These are phyloP conservation scores for Acrocephalus arundinaceus DNA, from an alignment of 2,113 vertebrate species.

Conservation along the genomic window DNA sequence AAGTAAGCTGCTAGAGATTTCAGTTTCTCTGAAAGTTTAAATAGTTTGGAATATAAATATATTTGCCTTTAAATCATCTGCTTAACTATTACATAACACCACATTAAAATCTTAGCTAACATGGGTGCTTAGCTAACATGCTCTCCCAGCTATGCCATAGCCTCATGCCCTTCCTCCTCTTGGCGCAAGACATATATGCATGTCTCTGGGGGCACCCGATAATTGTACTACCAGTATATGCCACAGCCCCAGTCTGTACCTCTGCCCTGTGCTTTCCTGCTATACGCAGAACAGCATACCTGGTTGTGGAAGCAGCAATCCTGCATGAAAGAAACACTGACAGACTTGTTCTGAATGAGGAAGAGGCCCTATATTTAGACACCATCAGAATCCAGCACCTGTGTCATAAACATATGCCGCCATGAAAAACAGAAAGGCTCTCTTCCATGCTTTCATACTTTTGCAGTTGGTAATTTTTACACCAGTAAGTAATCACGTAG, in stretches of 20 bases:
- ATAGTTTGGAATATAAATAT: neutral
- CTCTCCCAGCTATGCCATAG: neutral
- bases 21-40: neutral
- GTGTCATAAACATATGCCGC: conserved; percentile 29
- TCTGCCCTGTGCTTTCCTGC: neutral
- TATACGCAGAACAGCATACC: neutral
- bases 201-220: neutral
- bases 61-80: neutral
- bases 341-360: conserved; percentile 7
- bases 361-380: conserved; percentile 16
- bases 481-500: neutral
- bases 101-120: neutral
- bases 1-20: conserved; percentile 6
- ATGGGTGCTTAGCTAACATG: neutral
- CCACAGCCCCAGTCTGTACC: no score
- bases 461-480: conserved; percentile 1
- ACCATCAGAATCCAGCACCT: neutral
- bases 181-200: neutral
- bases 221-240: neutral
- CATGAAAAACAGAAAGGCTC: neutral
- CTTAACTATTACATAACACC: neutral
- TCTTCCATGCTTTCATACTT: neutral
- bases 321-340: neutral
- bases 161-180: neutral
- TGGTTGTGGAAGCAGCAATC: neutral